These are phyloP conservation scores for Furcula furcula DNA, from an alignment of 2,888 invertebrate species.

Conservation along the genomic window DNA sequence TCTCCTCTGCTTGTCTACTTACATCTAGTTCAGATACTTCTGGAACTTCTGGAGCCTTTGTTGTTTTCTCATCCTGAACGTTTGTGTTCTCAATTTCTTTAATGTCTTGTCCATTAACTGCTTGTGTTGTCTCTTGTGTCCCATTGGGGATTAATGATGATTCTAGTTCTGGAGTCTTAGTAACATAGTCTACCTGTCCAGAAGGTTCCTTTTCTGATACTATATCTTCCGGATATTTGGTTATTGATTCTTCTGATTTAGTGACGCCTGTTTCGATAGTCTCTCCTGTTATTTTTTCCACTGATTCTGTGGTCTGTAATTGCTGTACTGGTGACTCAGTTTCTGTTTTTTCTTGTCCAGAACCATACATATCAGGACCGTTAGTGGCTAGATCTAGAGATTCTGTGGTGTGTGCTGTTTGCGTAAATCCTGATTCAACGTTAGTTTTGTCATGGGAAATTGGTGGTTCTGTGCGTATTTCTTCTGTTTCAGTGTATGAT, in stretches of 20 bases:
- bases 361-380: constrained; percentile 7
- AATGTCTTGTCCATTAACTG: no score
- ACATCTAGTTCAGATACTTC: background rate
- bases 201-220: no score
- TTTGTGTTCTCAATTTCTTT: no score
- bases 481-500: constrained; percentile 5
- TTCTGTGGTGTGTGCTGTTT: constrained; percentile 8
- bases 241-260: no score
- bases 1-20: background rate
- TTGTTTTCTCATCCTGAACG: no score
- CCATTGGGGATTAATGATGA: no score
- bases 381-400: constrained; percentile 11
- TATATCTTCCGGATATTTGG: no score
- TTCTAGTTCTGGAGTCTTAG: no score
- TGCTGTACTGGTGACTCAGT: constrained; percentile 10
- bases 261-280: background rate
- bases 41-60: background rate
- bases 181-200: no score
- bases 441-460: constrained; percentile 13
- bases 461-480: constrained; percentile 13
- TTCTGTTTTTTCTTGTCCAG: constrained; percentile 3
- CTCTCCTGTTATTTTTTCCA: background rate
- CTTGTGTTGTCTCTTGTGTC: no score
- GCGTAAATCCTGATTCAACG: background rate
- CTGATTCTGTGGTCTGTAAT: background rate